phyloP scores from a whole-genome alignment of 2,888 invertebrate species.

The Siphlonurus alternatus region DNA sequence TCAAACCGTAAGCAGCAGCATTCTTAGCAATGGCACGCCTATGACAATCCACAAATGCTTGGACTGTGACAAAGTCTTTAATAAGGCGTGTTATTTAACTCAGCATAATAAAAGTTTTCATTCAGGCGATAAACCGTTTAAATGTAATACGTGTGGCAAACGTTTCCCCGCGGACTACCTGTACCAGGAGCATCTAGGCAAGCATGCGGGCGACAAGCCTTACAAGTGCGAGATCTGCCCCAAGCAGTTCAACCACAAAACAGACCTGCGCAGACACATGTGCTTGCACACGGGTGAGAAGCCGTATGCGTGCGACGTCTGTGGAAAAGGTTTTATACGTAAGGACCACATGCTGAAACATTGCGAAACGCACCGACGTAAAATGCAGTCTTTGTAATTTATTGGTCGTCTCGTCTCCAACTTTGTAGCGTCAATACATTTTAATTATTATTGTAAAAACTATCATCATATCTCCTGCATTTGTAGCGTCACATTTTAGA shows the following conservation, averaged over 20 bases:
- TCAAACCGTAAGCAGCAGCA: slow-evolving; percentile 8
- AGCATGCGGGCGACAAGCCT: slow-evolving; percentile 69
- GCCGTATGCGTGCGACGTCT: slow-evolving; percentile 63
- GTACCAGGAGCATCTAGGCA: slow-evolving; percentile 55
- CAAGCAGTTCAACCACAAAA: slow-evolving; percentile 82
- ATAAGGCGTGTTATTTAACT: slow-evolving; percentile 72
- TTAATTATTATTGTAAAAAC: too few relatives aligned
- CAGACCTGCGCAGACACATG: slow-evolving; percentile 71
- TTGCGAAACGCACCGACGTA: slow-evolving; percentile 58
- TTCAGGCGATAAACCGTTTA: slow-evolving; percentile 69
- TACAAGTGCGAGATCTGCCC: slow-evolving; percentile 73
- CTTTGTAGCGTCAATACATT: neutral
- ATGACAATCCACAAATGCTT: slow-evolving; percentile 43
- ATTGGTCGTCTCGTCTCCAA: neutral
- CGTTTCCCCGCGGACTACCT: slow-evolving; percentile 53
- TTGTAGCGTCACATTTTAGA: neutral
- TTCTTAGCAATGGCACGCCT: slow-evolving; percentile 12
- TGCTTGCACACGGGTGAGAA: slow-evolving; percentile 75
- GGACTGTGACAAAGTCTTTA: slow-evolving; percentile 70
- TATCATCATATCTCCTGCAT: neutral
- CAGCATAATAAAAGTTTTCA: slow-evolving; percentile 85
- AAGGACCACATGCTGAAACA: slow-evolving; percentile 87
- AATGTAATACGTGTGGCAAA: slow-evolving; percentile 73
- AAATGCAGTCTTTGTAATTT: slow-evolving; percentile 17
- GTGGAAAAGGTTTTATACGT: slow-evolving; percentile 75